Evolutionary conservation across 2,113 vertebrate genomes (phyloP).

Genomic region (Syrmaticus mikado): DNA sequence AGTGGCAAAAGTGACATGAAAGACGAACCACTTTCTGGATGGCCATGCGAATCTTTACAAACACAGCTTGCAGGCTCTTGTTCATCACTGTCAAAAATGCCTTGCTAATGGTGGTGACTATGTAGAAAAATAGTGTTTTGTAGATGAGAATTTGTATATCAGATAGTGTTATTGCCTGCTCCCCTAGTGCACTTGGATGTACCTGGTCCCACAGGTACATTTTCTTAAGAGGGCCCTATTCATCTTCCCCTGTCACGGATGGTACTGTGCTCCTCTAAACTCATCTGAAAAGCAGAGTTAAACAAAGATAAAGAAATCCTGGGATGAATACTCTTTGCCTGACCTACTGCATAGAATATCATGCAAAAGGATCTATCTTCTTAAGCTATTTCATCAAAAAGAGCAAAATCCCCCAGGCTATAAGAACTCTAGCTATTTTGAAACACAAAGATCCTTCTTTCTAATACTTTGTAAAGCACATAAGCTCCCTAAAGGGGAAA

Average conservation of each 20-base stretch:
- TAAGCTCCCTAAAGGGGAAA: constrained; percentile 36
- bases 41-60: too few species aligned
- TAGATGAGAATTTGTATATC: too few species aligned
- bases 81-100: too few species aligned
- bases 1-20: too few species aligned
- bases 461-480: neutral
- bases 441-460: constrained; percentile 30
- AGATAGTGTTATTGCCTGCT: neutral
- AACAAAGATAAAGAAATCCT: neutral
- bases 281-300: neutral
- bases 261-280: neutral
- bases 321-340: neutral
- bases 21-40: too few species aligned
- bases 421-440: constrained; percentile 4
- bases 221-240: neutral
- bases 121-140: too few species aligned
- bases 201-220: neutral
- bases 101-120: too few species aligned
- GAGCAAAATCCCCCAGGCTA: neutral
- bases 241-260: rapidly evolving
- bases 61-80: too few species aligned
- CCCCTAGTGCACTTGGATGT: neutral
- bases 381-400: neutral
- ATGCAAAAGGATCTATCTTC: neutral
- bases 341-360: neutral